A percentile compares a stretch with the other conserved stretches of the same genome.
These are phyloP conservation scores for Drosophila cardini DNA, from an alignment of 1,140 invertebrate genomes.

Conservation along the genomic window DNA sequence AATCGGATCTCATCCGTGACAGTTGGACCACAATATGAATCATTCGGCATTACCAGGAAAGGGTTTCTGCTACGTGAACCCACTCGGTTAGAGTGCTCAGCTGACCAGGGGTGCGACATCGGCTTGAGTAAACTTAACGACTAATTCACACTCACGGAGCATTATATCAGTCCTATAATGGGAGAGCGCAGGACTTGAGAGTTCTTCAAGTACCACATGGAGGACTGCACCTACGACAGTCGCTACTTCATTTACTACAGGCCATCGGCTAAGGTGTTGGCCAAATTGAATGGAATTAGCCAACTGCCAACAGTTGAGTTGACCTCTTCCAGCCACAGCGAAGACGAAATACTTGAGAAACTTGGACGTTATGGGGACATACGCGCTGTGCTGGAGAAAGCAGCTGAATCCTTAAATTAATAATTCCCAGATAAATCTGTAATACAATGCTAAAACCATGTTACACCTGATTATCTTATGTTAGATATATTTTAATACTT, in stretches of 20 bases:
- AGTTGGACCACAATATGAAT: background rate
- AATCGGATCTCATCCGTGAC: background rate
- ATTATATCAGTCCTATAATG: slow-evolving; percentile 56
- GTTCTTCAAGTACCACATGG: slow-evolving; percentile 67
- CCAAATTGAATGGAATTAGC: slow-evolving; percentile 15
- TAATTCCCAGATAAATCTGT: too few species aligned
- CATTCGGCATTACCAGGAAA: background rate
- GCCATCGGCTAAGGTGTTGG: slow-evolving; percentile 47
- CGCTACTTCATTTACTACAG: slow-evolving; percentile 72
- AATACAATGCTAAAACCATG: too few species aligned
- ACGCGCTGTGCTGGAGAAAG: slow-evolving; percentile 48
- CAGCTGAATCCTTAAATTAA: slow-evolving; percentile 5
- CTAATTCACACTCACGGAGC: slow-evolving; percentile 59
- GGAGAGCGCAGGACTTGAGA: slow-evolving; percentile 54
- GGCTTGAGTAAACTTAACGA: slow-evolving; percentile 4
- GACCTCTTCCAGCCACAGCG: slow-evolving; percentile 47
- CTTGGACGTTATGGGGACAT: slow-evolving; percentile 60
- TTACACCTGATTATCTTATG: too few species aligned
- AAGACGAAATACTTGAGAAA: slow-evolving; percentile 60
- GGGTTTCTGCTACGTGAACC: slow-evolving; percentile 3
- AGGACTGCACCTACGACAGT: slow-evolving; percentile 58
- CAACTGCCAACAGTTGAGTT: background rate
- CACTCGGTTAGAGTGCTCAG: slow-evolving; percentile 21
- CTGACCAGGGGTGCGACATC: background rate
- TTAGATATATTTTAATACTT: too few species aligned